phyloP scores from a whole-genome alignment of 2,113 vertebrate species.

The Geococcyx californianus region DNA sequence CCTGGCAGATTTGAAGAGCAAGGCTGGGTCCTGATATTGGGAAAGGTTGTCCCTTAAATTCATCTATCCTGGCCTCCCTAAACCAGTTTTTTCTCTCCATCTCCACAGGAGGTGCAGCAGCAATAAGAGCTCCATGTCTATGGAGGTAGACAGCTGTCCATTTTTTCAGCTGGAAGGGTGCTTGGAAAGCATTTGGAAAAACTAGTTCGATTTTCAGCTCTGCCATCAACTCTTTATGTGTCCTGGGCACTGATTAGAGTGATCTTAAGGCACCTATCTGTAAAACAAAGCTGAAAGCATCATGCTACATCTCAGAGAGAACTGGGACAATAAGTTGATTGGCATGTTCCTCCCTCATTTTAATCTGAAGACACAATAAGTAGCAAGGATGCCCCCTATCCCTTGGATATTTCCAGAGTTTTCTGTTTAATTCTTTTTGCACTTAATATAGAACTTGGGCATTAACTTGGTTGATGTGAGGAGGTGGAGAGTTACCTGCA shows the following conservation, averaged over 20 bases:
- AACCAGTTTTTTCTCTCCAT: background rate
- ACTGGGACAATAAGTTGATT: background rate
- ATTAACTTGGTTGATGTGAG: background rate
- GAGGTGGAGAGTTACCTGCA: background rate
- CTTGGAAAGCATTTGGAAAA: background rate
- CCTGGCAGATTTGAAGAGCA: background rate
- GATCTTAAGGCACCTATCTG: background rate
- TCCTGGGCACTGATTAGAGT: background rate
- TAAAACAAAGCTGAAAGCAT: background rate
- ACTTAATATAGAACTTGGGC: background rate
- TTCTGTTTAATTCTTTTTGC: background rate
- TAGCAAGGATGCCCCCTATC: background rate
- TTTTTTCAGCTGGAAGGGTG: background rate
- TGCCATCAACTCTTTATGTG: background rate
- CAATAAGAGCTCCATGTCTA: background rate
- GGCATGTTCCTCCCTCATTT: background rate
- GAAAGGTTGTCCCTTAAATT: background rate
- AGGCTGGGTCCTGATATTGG: background rate
- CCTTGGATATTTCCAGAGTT: background rate
- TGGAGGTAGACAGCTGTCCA: background rate
- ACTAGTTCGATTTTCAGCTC: background rate
- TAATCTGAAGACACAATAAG: background rate
- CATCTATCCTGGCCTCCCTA: background rate
- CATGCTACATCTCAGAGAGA: background rate
- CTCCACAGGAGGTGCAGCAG: background rate